Percentiles rank a stretch among this genome's conserved stretches.
These are phyloP conservation scores for Lerema accius DNA, from an alignment of 1,140 invertebrate genomes.

Conservation along the genomic window DNA sequence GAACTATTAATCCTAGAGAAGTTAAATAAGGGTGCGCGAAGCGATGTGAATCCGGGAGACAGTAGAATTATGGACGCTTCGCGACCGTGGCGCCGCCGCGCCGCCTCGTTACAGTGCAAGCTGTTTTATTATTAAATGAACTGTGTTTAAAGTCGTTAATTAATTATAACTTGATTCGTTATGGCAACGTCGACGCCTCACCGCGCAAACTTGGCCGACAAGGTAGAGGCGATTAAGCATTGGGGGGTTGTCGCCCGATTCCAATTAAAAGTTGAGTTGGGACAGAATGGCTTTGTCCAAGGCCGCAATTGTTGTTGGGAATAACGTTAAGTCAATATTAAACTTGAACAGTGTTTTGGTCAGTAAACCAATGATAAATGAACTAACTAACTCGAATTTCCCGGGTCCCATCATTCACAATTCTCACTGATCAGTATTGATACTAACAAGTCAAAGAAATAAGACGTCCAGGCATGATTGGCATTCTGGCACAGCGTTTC, in stretches of 20 bases:
- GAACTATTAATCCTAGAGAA: conserved; percentile 67
- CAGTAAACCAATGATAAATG: too few relatives aligned
- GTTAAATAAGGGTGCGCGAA: conserved; percentile 58
- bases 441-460: too few relatives aligned
- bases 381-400: too few relatives aligned
- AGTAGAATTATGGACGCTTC: conserved; percentile 18
- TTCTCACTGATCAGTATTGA: too few relatives aligned
- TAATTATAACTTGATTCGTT: conserved; percentile 61
- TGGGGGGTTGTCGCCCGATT: conserved; percentile 5
- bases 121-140: conserved; percentile 44
- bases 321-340: neutral
- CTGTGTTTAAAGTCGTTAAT: conserved; percentile 49
- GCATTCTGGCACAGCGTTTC: too few relatives aligned
- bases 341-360: too few relatives aligned
- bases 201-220: conserved; percentile 35
- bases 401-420: too few relatives aligned
- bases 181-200: conserved; percentile 42
- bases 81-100: neutral
- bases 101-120: conserved; percentile 27
- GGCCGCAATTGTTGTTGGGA: conserved; percentile 1
- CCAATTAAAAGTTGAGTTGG: conserved; percentile 26
- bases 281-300: neutral
- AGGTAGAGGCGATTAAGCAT: conserved; percentile 41
- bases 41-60: conserved; percentile 19
- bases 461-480: too few relatives aligned